Conservation (phyloP, 2,888 invertebrate genomes). For the Thelaira solivaga region DNA sequence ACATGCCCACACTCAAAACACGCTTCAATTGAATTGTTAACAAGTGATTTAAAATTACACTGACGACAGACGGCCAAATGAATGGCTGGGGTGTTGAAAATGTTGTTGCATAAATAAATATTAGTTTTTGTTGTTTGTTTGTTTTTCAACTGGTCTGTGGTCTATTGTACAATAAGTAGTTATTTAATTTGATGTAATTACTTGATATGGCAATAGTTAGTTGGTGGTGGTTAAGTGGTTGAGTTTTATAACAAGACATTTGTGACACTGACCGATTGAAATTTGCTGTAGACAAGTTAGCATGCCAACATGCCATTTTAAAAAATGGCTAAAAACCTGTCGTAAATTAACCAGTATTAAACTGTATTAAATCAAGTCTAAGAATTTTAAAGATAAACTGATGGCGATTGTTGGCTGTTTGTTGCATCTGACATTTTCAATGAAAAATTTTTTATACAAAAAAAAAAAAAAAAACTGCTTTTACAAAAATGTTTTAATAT, state of each 20-base stretch:
- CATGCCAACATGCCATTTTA: slow-evolving; percentile 1
- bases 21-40: slow-evolving; percentile 22
- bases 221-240: slow-evolving; percentile 5
- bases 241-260: slow-evolving; percentile 9
- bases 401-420: background rate
- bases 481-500: no score
- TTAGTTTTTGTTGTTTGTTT: no score
- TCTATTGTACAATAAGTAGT: slow-evolving; percentile 40
- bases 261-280: slow-evolving; percentile 56
- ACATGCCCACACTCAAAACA: background rate
- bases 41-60: slow-evolving; percentile 4
- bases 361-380: background rate
- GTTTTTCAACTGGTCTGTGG: slow-evolving; percentile 9
- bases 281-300: background rate
- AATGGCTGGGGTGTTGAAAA: slow-evolving; percentile 1
- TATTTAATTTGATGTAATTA: slow-evolving; percentile 33
- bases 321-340: background rate
- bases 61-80: background rate
- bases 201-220: slow-evolving; percentile 10
- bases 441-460: no score
- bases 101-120: slow-evolving; percentile 50
- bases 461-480: no score
- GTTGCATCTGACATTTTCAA: no score
- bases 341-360: background rate
- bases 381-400: background rate